These are phyloP conservation scores for Arvicola amphibius DNA, from an alignment of 2,797 vertebrate species.

Conservation along the genomic window DNA sequence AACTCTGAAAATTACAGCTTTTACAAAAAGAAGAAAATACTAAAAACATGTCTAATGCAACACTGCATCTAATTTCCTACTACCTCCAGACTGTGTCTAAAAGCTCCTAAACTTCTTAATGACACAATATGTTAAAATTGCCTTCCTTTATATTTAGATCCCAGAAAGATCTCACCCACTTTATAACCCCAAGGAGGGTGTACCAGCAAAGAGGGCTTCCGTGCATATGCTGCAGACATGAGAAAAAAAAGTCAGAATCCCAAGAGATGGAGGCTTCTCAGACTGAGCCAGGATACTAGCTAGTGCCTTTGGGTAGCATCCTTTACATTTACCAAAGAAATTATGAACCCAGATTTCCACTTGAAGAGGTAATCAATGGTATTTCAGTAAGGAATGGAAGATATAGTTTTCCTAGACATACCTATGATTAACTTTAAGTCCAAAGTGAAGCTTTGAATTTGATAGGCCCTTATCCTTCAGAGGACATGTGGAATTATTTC, in stretches of 20 bases:
- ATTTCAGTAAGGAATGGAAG: slow-evolving; percentile 27
- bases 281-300: not conserved
- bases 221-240: not conserved
- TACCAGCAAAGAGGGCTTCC: slow-evolving; percentile 50
- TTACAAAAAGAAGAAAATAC: slow-evolving; percentile 91
- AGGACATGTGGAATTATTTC: not conserved
- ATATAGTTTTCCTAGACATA: not conserved
- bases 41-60: slow-evolving; percentile 91
- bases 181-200: slow-evolving; percentile 77
- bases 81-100: slow-evolving; percentile 88
- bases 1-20: slow-evolving; percentile 91
- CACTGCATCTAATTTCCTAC: slow-evolving; percentile 89
- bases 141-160: slow-evolving; percentile 87
- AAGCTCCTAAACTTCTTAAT: slow-evolving; percentile 90
- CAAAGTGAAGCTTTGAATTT: slow-evolving; percentile 59
- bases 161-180: slow-evolving; percentile 84
- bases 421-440: slow-evolving; percentile 32
- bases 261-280: slow-evolving; percentile 47
- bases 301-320: not conserved
- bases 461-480: slow-evolving; percentile 7
- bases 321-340: slow-evolving; percentile 20
- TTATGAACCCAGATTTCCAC: slow-evolving; percentile 37
- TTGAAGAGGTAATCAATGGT: not conserved
- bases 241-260: not conserved
- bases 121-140: slow-evolving; percentile 89